A percentile compares a stretch with the other conserved stretches of the same genome.
These are phyloP conservation scores for Harmothoe impar DNA, from an alignment of 2,888 invertebrate species.

Conservation along the genomic window DNA sequence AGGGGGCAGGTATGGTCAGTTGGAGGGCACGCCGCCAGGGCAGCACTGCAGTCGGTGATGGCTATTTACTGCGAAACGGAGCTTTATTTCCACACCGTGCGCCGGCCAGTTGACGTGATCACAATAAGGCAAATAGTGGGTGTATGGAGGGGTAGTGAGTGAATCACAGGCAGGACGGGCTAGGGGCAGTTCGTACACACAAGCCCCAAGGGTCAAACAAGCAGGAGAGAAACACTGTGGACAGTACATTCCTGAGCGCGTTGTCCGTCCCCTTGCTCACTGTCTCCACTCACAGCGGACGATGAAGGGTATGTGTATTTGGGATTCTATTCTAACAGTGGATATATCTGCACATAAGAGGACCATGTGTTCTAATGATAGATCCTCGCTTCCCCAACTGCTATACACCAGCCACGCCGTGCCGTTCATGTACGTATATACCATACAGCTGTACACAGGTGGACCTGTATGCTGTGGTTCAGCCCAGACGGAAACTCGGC, in stretches of 20 bases:
- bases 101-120: neutral
- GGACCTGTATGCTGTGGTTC: neutral
- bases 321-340: too few species aligned
- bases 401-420: too few species aligned
- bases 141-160: neutral
- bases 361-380: too few species aligned
- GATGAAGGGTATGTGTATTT: neutral
- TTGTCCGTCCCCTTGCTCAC: neutral
- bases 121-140: slow-evolving; percentile 5
- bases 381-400: too few species aligned
- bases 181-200: slow-evolving; percentile 32
- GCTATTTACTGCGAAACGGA: slow-evolving; percentile 5
- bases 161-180: neutral
- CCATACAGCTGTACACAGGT: neutral
- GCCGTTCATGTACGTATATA: slow-evolving; percentile 4
- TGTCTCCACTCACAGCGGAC: neutral
- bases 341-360: too few species aligned
- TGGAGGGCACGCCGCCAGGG: neutral
- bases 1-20: neutral
- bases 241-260: neutral
- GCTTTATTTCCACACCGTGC: neutral
- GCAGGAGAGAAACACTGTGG: slow-evolving; percentile 7
- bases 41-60: neutral
- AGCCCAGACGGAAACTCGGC: slow-evolving; percentile 4
- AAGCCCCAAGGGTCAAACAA: slow-evolving; percentile 37